phyloP scores from a whole-genome alignment of 53 echinoderm and acorn worm species.

The Antedon mediterranea region DNA sequence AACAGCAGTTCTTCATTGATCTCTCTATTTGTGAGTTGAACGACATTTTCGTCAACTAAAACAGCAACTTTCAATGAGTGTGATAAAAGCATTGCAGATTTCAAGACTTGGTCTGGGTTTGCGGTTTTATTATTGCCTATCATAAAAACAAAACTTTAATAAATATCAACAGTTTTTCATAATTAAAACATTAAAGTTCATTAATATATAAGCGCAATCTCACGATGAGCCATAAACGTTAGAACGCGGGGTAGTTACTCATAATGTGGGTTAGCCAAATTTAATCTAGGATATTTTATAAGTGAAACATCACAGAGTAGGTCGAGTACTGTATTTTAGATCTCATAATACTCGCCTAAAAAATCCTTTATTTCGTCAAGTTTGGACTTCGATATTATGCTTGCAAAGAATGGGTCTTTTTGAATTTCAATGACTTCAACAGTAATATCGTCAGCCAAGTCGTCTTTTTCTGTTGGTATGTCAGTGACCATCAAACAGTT shows the following conservation, averaged over 20 bases:
- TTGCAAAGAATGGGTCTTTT: conserved; percentile 2
- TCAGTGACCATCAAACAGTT: neutral
- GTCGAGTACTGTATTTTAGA: too few relatives aligned
- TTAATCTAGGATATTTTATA: too few relatives aligned
- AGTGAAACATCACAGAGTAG: too few relatives aligned
- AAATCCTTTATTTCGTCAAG: neutral
- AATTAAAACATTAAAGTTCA: too few relatives aligned
- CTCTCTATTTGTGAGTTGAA: too few relatives aligned
- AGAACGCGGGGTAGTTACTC: too few relatives aligned
- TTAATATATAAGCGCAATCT: too few relatives aligned
- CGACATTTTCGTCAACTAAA: neutral
- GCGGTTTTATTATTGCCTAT: too few relatives aligned
- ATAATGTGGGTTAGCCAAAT: too few relatives aligned
- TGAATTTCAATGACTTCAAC: neutral
- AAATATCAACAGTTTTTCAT: too few relatives aligned
- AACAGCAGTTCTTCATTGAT: neutral
- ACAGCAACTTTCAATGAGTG: neutral
- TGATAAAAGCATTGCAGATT: neutral
- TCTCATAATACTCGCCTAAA: neutral
- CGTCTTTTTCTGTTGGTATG: neutral
- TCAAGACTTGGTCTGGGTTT: neutral
- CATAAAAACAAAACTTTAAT: too few relatives aligned
- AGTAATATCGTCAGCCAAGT: neutral
- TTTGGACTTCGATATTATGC: neutral
- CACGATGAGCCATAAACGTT: too few relatives aligned